A percentile compares a stretch with the other conserved stretches of the same genome.
phyloP scores from a whole-genome alignment of 1,140 invertebrate genomes.

The Holcopasites calliopsidis region DNA sequence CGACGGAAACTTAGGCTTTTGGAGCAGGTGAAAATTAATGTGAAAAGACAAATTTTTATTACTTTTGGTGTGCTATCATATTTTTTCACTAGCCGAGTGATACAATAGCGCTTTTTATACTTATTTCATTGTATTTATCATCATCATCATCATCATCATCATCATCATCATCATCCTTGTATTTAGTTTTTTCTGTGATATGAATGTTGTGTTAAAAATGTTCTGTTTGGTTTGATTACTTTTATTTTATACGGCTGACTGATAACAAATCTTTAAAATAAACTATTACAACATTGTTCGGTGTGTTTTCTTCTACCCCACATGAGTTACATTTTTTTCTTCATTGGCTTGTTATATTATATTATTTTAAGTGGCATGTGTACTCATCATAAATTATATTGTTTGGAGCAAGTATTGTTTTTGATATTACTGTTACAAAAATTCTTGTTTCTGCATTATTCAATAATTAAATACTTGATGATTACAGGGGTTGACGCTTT shows the following conservation, averaged over 20 bases:
- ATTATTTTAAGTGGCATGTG: neutral
- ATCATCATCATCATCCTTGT: conserved; percentile 7
- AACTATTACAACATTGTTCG: conserved; percentile 13
- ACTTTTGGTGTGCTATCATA: conserved; percentile 16
- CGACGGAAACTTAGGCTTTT: conserved; percentile 91
- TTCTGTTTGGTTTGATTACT: conserved; percentile 13
- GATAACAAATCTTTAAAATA: conserved; percentile 5
- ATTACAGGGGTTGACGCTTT: conserved; percentile 92
- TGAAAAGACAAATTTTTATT: neutral
- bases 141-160: neutral
- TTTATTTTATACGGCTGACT: conserved; percentile 11
- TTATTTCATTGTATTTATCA: neutral
- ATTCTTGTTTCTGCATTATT: neutral
- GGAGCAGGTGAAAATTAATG: conserved; percentile 86
- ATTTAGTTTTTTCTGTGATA: conserved; percentile 12
- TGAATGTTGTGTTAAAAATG: neutral
- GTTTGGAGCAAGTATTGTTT: neutral
- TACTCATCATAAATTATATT: conserved; percentile 1
- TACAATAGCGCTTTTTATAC: conserved; percentile 8
- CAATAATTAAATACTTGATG: conserved; percentile 1
- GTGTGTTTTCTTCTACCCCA: conserved; percentile 27
- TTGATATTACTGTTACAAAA: neutral
- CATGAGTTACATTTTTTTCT: conserved; percentile 2
- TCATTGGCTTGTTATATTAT: neutral
- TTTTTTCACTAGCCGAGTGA: neutral